Base-by-base conservation (phyloP, 2,113 vertebrate species). In the Hiodon alosoides region DNA sequence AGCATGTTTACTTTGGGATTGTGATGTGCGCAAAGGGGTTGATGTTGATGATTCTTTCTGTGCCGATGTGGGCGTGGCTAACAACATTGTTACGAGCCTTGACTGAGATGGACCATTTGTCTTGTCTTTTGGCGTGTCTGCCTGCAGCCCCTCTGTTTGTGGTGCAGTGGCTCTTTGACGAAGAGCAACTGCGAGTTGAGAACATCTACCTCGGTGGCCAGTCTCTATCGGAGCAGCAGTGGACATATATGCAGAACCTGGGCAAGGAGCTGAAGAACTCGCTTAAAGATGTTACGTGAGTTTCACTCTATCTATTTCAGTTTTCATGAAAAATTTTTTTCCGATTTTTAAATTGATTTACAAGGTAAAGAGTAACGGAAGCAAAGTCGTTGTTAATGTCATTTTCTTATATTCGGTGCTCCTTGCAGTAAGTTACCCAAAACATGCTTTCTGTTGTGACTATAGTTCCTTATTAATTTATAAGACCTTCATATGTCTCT, bases 111-210 rank as follows among this genome's bases (percentile, higher is more conserved):
- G 14, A 11, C 9, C 7, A 14, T 9, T 2, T 59, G 9, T 62
- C 7, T 2, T 65, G 50, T 64, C 7, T 31, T 31, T 31, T 31
- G 31, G 31, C 47, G 7, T 68, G 50, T 79, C 46, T 79, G 61
- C 72, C 76, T 77, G 60, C 72, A 94, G 93, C 91, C 2, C 92
- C 91, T 9, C 80, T 94, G 77, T 93, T 94, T 83, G 86, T 94
- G 46, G 87, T 92, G 52, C 93, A 94, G 83, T 94, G 93, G 92
- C 87, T 94, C 50, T 94, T 93, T 82, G 93, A 94, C 17, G 91
- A 93, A 80, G 92, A 93, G 81, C 93, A 93, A 83, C 79, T 94
- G 76, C 87, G 87, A 55, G 82, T 91, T 73, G 92, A 94, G 86
- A 92, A 93, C 81, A 92, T 94, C 83, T 91, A 90, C 67, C 79